Base-by-base conservation (phyloP, 2,113 vertebrate genomes). In the Cettia cetti region DNA sequence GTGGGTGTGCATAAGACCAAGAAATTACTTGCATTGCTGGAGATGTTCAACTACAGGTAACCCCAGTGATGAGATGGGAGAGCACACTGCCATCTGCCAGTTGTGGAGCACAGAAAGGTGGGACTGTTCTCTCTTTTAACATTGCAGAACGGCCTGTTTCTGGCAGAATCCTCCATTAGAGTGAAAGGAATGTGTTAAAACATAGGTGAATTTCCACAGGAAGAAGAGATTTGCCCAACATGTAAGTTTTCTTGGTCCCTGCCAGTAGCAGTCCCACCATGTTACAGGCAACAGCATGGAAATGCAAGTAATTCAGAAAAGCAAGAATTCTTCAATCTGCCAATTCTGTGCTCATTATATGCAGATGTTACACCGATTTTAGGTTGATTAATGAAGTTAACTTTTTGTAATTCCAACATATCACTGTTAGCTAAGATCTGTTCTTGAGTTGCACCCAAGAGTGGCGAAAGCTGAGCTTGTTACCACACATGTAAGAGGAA, bases 231-330 rank as follows among this genome's bases (percentile, higher is more conserved):
- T 61, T 57, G 40, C 9, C 22, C 44, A 56, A 28, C 18, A 49
- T 0, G 0, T 30, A 63, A 35, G n/a, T 53, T 37, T 68, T 60
- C 15, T 19, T 54, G 4, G 3, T 44, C 27, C 2, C 2, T 5
- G 0, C 31, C 35, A 61, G 16, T 20, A 39, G 35, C 44, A 56
- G 20, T 60, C 6, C 2, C 31, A 6, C 15, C 8, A 2, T 18
- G 19, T 56, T 72, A 65, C 17, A 61, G 37, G 13, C 17, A 82
- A 21, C 19, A 76, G 49, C 53, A 53, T 9, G 33, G 20, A 61
- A 89, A 13, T 26, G 21, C 44, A 65, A 52, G 64, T 15, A 23
- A 42, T 11, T 72, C 53, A 69, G 37, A 20, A 54, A 56, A 18
- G 10, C n/a, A 49, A 79, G 19, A 22, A 28, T 64, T 86, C 24